Percentiles rank a stretch among this genome's conserved stretches.
phyloP scores from a whole-genome alignment of 2,113 vertebrate genomes.

The Vulpes vulpes region DNA sequence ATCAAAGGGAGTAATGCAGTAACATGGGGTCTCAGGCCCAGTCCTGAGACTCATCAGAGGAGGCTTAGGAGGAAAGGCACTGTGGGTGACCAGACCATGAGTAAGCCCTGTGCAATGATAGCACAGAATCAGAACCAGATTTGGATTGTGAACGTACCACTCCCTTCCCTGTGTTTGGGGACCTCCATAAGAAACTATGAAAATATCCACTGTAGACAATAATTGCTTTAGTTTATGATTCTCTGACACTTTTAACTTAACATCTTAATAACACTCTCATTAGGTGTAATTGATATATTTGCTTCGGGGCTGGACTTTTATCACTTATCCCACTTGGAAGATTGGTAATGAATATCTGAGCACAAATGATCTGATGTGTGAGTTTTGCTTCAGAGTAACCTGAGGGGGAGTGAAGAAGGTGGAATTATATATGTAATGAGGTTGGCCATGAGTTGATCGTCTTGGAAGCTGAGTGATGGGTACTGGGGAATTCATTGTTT shows the following conservation, averaged over 20 bases:
- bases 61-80: not conserved
- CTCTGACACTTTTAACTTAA: slow-evolving; percentile 6
- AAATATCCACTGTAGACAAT: not conserved
- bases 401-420: not conserved
- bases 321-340: slow-evolving; percentile 9
- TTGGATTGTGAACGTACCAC: not conserved
- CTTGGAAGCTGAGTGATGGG: not conserved
- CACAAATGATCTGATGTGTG: not conserved
- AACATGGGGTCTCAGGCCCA: not conserved
- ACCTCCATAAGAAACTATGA: not conserved
- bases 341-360: slow-evolving; percentile 29
- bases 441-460: not conserved
- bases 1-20: not conserved
- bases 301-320: not conserved
- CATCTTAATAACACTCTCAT: not conserved
- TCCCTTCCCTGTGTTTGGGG: not conserved
- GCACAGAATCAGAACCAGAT: not conserved
- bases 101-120: not conserved
- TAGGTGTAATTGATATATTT: not conserved
- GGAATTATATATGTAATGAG: not conserved
- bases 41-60: not conserved
- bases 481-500: not conserved
- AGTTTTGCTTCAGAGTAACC: slow-evolving; percentile 23
- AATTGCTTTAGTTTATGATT: not conserved
- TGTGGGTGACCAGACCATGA: slow-evolving; percentile 34